phyloP scores from a whole-genome alignment of 2,113 vertebrate genomes.

The Chlorodrepanis virens region DNA sequence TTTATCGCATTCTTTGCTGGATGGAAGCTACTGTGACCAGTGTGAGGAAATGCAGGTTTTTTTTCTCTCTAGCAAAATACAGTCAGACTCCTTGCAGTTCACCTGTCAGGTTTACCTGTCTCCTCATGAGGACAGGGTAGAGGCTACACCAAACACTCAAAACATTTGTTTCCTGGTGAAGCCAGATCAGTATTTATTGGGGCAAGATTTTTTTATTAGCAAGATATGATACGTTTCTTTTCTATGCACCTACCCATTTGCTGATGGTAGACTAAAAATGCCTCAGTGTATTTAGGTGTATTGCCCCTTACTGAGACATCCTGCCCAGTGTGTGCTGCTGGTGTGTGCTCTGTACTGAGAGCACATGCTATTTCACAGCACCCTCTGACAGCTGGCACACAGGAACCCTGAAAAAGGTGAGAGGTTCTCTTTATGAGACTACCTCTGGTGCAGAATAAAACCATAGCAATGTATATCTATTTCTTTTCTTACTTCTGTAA shows the following conservation, averaged over 20 bases:
- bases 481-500: background rate
- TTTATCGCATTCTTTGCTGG: background rate
- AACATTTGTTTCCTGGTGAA: background rate
- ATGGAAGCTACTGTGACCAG: background rate
- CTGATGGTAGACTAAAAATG: background rate
- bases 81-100: background rate
- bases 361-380: background rate
- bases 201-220: background rate
- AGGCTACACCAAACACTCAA: background rate
- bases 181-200: background rate
- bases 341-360: background rate
- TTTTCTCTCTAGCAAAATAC: background rate
- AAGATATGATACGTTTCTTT: background rate
- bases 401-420: background rate
- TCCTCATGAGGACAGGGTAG: background rate
- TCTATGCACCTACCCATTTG: background rate
- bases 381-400: background rate
- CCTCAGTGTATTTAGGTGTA: background rate
- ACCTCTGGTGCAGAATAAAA: background rate
- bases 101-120: background rate
- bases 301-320: background rate
- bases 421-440: background rate
- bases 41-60: rapidly evolving
- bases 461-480: background rate
- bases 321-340: background rate